These are phyloP conservation scores for Macrophya annulata DNA, from an alignment of 2,888 invertebrate species.

Conservation along the genomic window DNA sequence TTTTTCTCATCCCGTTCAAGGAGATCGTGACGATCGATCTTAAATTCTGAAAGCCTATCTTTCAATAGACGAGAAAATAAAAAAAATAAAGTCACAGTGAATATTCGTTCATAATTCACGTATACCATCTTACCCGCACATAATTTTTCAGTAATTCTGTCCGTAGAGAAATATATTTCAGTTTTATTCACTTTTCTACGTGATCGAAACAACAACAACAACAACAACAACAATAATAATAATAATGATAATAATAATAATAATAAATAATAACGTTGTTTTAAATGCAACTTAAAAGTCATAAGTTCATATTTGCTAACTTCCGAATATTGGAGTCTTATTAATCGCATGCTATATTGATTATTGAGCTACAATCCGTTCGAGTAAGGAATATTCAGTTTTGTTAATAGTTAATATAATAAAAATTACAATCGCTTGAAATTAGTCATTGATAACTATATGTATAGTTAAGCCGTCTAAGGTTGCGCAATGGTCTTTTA, in stretches of 20 bases:
- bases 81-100: not conserved
- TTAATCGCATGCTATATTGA: not conserved
- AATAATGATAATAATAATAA: not conserved
- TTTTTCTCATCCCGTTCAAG: not conserved
- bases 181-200: not conserved
- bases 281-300: not conserved
- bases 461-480: not conserved
- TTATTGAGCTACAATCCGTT: not conserved
- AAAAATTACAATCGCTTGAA: not conserved
- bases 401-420: not conserved
- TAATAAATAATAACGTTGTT: not conserved
- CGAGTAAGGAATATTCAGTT: too few species aligned
- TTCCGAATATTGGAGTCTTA: not conserved
- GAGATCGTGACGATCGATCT: constrained; percentile 33
- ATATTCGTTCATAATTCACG: constrained; percentile 21
- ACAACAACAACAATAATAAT: too few species aligned
- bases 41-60: not conserved
- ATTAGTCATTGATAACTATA: not conserved
- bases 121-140: not conserved
- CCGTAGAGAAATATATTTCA: not conserved
- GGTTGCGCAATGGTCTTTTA: constrained; percentile 37
- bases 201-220: not conserved
- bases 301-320: not conserved
- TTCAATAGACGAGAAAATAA: constrained; percentile 11
- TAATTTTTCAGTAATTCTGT: constrained; percentile 5